A percentile compares a stretch with the other conserved stretches of the same genome.
These are phyloP conservation scores for Agrilus cyanescens DNA, from an alignment of 2,888 invertebrate species.

Conservation along the genomic window DNA sequence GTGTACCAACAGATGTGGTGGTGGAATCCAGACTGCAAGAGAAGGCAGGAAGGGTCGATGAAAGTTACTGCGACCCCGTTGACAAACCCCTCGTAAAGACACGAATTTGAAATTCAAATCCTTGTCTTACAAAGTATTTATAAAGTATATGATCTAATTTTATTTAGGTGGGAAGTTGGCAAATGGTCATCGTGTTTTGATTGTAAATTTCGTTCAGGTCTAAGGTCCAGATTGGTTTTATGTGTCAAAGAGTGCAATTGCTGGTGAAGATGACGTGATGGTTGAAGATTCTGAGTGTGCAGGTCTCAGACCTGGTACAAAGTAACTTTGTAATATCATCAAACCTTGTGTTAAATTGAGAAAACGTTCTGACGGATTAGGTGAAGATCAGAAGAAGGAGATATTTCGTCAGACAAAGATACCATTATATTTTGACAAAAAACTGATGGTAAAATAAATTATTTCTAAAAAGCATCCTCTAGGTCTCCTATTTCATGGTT, in stretches of 20 bases:
- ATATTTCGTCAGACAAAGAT: conserved; percentile 27
- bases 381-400: conserved; percentile 22
- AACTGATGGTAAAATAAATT: too few species aligned
- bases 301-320: conserved; percentile 23
- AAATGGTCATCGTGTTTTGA: conserved; percentile 52
- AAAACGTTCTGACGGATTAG: conserved; percentile 19
- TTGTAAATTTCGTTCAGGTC: conserved; percentile 38
- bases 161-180: conserved; percentile 47
- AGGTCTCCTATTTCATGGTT: too few species aligned
- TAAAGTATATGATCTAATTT: neutral
- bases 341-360: conserved; percentile 26
- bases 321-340: conserved; percentile 31
- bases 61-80: conserved; percentile 36
- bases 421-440: too few species aligned
- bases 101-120: conserved; percentile 37
- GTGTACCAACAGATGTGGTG: conserved; percentile 51
- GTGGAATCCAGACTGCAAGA: conserved; percentile 43
- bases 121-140: conserved; percentile 38
- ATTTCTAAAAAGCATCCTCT: too few species aligned
- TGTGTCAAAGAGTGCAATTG: conserved; percentile 36
- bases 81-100: conserved; percentile 34
- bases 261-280: conserved; percentile 37
- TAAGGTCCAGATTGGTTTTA: conserved; percentile 36
- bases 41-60: conserved; percentile 49
- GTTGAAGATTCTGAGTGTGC: conserved; percentile 30